Percentiles rank a stretch among this genome's conserved stretches.
Conservation (phyloP, 2,797 vertebrate species). For the Megalops cyprinoides region DNA sequence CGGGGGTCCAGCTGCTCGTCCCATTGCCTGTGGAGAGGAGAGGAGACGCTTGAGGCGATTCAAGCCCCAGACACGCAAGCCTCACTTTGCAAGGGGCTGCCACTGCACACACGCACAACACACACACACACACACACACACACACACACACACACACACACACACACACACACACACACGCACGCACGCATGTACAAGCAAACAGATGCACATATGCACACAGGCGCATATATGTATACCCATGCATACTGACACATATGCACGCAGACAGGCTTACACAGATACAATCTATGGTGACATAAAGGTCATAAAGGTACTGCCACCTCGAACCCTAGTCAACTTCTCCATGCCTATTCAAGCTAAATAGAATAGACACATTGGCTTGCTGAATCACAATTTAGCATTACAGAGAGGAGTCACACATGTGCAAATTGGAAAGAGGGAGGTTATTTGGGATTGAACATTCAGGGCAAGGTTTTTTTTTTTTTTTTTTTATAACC, state of each 20-base stretch:
- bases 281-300: too few relatives aligned
- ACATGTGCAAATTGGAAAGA: neutral
- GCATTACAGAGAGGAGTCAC: neutral
- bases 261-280: too few relatives aligned
- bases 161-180: too few relatives aligned
- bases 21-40: slow-evolving; percentile 84
- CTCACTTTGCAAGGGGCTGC: too few relatives aligned
- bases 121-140: neutral
- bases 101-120: neutral
- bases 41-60: slow-evolving; percentile 15
- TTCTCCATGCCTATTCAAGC: neutral
- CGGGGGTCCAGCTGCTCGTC: slow-evolving; percentile 98
- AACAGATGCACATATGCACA: too few relatives aligned
- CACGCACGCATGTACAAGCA: too few relatives aligned
- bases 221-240: too few relatives aligned
- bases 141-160: neutral
- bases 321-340: neutral
- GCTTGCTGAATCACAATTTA: neutral
- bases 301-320: too few relatives aligned
- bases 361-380: neutral
- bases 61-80: neutral
- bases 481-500: too few relatives aligned
- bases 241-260: too few relatives aligned
- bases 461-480: too few relatives aligned
- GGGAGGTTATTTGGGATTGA: neutral